Conservation (phyloP, 2,113 vertebrate species). For the Dissostichus mawsoni region DNA sequence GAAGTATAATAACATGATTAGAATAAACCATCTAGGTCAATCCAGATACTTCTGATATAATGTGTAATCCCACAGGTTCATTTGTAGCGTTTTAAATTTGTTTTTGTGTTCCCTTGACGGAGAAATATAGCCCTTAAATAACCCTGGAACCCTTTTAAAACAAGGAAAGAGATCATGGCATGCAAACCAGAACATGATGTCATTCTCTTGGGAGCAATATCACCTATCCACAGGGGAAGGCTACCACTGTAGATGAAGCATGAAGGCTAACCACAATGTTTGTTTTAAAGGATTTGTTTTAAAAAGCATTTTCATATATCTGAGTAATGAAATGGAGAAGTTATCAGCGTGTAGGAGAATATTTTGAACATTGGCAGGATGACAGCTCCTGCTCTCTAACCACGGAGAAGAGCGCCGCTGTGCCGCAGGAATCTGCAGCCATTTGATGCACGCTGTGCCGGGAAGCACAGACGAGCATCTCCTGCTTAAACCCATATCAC, state of each 20-base stretch:
- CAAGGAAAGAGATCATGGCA: neutral
- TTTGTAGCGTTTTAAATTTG: neutral
- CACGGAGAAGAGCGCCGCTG: conserved; percentile 6
- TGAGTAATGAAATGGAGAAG: neutral
- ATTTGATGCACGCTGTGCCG: neutral
- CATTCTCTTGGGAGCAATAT: neutral
- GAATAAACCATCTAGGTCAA: neutral
- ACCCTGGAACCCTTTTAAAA: too few species aligned
- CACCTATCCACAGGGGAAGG: conserved; percentile 19
- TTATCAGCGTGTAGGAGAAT: neutral
- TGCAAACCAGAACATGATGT: conserved; percentile 9
- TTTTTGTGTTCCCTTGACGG: neutral
- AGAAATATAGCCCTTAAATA: too few species aligned
- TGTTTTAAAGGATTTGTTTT: conserved; percentile 8
- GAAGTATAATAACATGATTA: neutral
- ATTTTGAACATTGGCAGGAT: neutral
- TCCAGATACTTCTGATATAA: neutral
- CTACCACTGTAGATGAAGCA: conserved; percentile 23
- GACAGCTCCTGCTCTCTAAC: conserved; percentile 5
- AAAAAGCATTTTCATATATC: neutral
- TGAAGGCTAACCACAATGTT: conserved; percentile 34
- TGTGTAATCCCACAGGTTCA: neutral
- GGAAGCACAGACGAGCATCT: conserved; percentile 15
- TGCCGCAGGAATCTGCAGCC: conserved; percentile 3
- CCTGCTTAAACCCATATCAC: conserved; percentile 17